Percentiles rank a stretch among this genome's conserved stretches.
phyloP scores from a whole-genome alignment of 2,113 vertebrate genomes.

The Collichthys lucidus region DNA sequence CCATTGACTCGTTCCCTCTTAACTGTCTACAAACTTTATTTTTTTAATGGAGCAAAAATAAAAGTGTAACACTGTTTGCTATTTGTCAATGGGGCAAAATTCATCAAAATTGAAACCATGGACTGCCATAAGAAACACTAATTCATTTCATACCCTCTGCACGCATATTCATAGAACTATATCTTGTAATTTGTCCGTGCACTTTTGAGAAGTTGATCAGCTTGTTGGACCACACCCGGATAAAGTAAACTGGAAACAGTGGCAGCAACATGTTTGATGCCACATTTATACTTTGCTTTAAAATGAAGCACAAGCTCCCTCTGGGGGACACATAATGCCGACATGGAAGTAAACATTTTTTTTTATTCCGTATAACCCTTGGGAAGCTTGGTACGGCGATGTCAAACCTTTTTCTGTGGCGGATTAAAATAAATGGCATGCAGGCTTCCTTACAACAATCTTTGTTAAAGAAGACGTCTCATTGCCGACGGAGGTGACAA shows the following conservation, averaged over 20 bases:
- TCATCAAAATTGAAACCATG: background rate
- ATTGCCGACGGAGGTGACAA: background rate
- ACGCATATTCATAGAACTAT: background rate
- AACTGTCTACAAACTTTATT: background rate
- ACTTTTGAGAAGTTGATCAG: background rate
- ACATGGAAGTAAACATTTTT: background rate
- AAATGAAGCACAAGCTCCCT: background rate
- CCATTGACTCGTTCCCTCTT: background rate
- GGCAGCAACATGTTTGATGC: background rate
- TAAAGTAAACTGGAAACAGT: background rate
- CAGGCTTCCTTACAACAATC: background rate
- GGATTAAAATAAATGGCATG: background rate
- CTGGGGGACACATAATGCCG: background rate
- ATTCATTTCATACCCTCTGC: background rate
- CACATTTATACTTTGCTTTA: background rate
- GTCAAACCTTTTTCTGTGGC: background rate
- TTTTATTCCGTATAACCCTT: background rate
- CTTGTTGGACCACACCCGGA: background rate
- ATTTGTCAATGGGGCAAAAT: background rate
- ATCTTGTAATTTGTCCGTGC: background rate
- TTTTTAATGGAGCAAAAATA: background rate
- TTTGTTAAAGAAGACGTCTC: background rate
- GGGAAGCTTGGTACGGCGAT: background rate
- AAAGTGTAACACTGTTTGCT: background rate
- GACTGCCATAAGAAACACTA: too few relatives aligned